Percentiles rank a stretch among this genome's conserved stretches.
These are phyloP conservation scores for Drosophila mulleri DNA, from an alignment of 2,888 invertebrate genomes.

Conservation along the genomic window DNA sequence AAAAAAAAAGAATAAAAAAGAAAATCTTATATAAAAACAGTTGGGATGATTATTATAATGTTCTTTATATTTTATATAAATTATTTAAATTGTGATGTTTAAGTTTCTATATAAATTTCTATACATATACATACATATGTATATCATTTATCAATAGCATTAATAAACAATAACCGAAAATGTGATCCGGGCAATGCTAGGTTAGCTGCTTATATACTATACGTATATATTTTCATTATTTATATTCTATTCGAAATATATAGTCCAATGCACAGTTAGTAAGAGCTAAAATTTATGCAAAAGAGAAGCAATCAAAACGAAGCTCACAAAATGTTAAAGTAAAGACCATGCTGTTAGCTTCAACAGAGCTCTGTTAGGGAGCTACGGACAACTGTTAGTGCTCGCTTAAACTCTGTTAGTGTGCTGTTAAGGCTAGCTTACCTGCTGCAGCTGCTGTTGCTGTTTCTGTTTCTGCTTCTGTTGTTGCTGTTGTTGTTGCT, in stretches of 20 bases:
- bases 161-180: too few species aligned
- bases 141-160: too few species aligned
- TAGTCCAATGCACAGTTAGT: background rate
- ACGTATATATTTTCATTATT: too few species aligned
- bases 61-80: too few species aligned
- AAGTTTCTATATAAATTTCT: too few species aligned
- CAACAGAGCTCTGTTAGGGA: background rate
- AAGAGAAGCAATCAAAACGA: background rate
- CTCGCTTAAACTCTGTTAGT: background rate
- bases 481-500: conserved; percentile 11
- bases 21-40: too few species aligned
- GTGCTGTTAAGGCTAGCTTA: conserved; percentile 21
- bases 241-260: background rate
- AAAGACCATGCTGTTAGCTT: conserved; percentile 8
- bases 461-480: background rate
- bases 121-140: too few species aligned
- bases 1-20: too few species aligned
- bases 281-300: background rate
- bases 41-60: too few species aligned
- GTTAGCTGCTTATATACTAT: background rate
- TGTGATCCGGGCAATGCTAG: background rate
- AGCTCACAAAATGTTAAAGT: background rate
- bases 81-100: too few species aligned
- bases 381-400: background rate
- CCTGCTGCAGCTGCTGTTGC: conserved; percentile 15